A percentile compares a stretch with the other conserved stretches of the same genome.
These are phyloP conservation scores for Paracentrotus lividus DNA, from an alignment of 53 echinoderm and acorn worm genomes.

Conservation along the genomic window DNA sequence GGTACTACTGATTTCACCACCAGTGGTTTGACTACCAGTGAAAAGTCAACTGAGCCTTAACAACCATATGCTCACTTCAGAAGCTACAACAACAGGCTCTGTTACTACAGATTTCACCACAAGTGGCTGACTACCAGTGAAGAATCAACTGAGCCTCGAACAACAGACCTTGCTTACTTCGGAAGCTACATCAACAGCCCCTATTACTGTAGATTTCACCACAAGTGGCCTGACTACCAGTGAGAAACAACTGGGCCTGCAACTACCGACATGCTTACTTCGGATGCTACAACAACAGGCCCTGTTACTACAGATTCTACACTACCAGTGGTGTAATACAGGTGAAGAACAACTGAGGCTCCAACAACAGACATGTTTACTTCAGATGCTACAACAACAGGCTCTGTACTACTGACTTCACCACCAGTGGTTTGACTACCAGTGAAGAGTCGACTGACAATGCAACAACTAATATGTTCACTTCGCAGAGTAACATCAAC, in stretches of 20 bases:
- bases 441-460: slow-evolving; percentile 15
- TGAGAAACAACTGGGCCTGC: too few relatives aligned
- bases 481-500: neutral
- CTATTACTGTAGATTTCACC: too few relatives aligned
- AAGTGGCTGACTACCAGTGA: neutral
- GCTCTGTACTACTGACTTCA: neutral
- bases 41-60: slow-evolving; percentile 2
- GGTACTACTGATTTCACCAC: neutral
- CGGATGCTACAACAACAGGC: neutral
- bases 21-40: neutral
- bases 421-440: neutral
- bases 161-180: neutral
- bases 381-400: neutral
- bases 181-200: too few relatives aligned
- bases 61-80: neutral
- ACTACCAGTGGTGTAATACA: neutral
- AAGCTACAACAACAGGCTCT: neutral
- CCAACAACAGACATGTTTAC: neutral
- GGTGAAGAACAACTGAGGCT: neutral
- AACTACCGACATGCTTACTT: neutral
- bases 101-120: neutral
- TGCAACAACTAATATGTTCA: neutral
- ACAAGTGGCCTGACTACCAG: too few relatives aligned
- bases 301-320: neutral
- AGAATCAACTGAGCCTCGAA: neutral